Base-by-base conservation (phyloP, 2,888 invertebrate genomes). In the Thymelicus sylvestris region DNA sequence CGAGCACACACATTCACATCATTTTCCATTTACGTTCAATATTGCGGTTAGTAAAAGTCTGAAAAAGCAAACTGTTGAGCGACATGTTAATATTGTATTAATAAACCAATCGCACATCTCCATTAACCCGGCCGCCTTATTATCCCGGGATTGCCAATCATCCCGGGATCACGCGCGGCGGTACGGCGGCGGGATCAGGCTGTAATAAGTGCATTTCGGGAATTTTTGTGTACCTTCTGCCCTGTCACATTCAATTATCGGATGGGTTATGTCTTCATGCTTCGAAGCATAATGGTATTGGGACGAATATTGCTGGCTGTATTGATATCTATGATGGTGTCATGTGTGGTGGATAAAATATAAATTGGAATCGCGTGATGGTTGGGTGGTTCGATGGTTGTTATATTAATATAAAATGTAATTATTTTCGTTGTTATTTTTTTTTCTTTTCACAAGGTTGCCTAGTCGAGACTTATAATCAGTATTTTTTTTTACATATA, bases 71-170 rank as follows among this genome's bases (percentile, higher is more conserved):
- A 38, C 31, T 24, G 38, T 59, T 59, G 59, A 39, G 59, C 7
- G 59, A 59, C 31, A n/a, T n/a, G n/a, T 63, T 52, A 72, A 60
- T 24, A 71, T 57, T 69, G 72, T 71, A 69, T 64, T 64, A 70
- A 65, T 70, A 64, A 70, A 70, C 60, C 50, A 61, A 15, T 52
- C 44, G 66, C 44, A 71, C 67, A 67, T 77, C 79, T 75, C 79
- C 80, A 86, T 82, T 83, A 83, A 80, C 78, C 77, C 84, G 79
- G 84, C 80, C 82, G 81, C 81, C 83, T 87, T 86, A 87, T 85
- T 83, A 77, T 76, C 76, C 77, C 80, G 83, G 86, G 83, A 87
- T 89, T 88, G 87, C 86, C 89, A 88, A 89, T 89, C 88, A 90
- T 84, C 81, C 83, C 81, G 85, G 86, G 86, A 88, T 86, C 84